Conservation (phyloP, 2,888 invertebrate genomes). For the Pyralis farinalis region DNA sequence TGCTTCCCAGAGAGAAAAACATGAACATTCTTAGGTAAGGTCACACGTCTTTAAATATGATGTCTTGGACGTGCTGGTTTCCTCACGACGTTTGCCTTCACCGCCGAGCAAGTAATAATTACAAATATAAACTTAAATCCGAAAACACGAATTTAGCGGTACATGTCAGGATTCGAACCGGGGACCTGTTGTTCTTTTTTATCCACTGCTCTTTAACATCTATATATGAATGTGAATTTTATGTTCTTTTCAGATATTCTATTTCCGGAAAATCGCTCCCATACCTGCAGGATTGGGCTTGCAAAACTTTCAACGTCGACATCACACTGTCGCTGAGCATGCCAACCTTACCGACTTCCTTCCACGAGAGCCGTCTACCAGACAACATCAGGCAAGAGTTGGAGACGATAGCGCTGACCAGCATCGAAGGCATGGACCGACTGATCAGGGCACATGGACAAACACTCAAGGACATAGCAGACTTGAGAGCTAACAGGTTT, state of each 20-base stretch:
- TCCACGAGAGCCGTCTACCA: constrained; percentile 85
- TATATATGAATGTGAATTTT: too few relatives aligned
- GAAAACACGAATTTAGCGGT: too few relatives aligned
- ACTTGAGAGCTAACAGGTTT: constrained; percentile 86
- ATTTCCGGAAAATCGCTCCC: constrained; percentile 88
- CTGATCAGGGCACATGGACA: constrained; percentile 95
- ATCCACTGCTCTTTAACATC: too few relatives aligned
- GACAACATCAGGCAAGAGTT: constrained; percentile 79
- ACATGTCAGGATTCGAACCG: too few relatives aligned
- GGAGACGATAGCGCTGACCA: constrained; percentile 63
- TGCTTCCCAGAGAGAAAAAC: too few relatives aligned
- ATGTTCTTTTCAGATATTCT: constrained; percentile 88
- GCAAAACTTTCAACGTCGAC: constrained; percentile 85
- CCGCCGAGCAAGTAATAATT: too few relatives aligned
- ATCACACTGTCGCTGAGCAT: constrained; percentile 56
- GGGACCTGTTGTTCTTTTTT: too few relatives aligned
- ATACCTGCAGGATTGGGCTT: constrained; percentile 90
- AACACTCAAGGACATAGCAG: constrained; percentile 93
- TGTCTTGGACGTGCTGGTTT: too few relatives aligned
- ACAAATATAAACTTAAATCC: too few relatives aligned
- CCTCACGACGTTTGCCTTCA: too few relatives aligned
- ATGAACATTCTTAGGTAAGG: too few relatives aligned
- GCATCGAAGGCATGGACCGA: constrained; percentile 89
- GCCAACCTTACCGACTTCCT: constrained; percentile 81
- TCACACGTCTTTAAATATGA: too few relatives aligned